Conservation (phyloP, 1,140 invertebrate species). For the Magallana angulata region DNA sequence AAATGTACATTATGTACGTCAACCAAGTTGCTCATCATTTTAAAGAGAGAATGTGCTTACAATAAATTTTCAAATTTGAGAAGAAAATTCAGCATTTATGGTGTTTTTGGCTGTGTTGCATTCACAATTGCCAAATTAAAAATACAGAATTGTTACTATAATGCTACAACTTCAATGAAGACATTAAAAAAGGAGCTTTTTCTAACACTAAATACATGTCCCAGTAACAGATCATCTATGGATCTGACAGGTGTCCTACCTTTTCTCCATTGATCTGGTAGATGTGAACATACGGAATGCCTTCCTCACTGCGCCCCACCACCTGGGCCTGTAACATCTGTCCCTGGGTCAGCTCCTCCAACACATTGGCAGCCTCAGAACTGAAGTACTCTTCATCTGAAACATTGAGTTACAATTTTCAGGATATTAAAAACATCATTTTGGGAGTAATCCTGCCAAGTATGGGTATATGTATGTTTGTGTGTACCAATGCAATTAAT, state of each 20-base stretch:
- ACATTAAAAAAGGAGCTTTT: too few relatives aligned
- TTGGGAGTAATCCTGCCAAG: too few relatives aligned
- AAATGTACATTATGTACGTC: slow-evolving; percentile 54
- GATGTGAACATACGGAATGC: slow-evolving; percentile 88
- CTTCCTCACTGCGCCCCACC: slow-evolving; percentile 88
- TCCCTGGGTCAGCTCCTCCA: slow-evolving; percentile 88
- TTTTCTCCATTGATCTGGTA: slow-evolving; percentile 86
- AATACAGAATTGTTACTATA: too few relatives aligned
- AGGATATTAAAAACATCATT: too few relatives aligned
- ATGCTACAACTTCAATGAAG: too few relatives aligned
- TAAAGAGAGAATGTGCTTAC: too few relatives aligned
- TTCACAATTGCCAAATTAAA: too few relatives aligned
- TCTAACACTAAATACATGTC: too few relatives aligned
- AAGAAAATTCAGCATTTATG: neutral
- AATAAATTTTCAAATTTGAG: neutral
- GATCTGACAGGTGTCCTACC: slow-evolving; percentile 79
- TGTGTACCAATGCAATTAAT: too few relatives aligned
- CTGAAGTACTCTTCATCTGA: slow-evolving; percentile 78
- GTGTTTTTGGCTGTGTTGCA: too few relatives aligned
- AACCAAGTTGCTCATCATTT: neutral
- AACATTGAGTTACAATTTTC: slow-evolving; percentile 5
- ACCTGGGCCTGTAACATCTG: slow-evolving; percentile 92
- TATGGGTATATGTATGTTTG: too few relatives aligned
- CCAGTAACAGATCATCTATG: too few relatives aligned
- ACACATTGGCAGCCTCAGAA: slow-evolving; percentile 86